Conservation (phyloP, 2,113 vertebrate species). For the Abramis brama region DNA sequence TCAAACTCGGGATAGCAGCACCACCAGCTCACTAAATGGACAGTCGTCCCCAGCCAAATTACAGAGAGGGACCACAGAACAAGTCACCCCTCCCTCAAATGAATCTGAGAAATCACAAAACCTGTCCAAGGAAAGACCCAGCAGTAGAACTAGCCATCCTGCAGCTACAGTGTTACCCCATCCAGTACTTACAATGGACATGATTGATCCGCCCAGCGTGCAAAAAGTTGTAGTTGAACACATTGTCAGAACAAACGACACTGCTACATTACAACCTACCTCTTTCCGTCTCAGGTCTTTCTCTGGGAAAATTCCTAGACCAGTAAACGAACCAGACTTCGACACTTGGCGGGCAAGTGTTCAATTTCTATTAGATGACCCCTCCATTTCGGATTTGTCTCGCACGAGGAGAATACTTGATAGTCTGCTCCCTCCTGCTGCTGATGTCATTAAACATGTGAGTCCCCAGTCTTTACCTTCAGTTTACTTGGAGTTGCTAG, state of each 20-base stretch:
- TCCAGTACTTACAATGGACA: neutral
- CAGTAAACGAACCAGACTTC: constrained; percentile 29
- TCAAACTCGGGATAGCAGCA: neutral
- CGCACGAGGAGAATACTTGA: neutral
- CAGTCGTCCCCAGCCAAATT: neutral
- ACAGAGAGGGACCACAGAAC: neutral
- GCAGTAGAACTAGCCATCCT: neutral
- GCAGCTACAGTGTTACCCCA: neutral
- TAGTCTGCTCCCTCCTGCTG: neutral
- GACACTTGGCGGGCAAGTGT: constrained; percentile 34
- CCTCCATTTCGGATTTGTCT: neutral
- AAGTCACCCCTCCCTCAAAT: neutral
- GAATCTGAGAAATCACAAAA: neutral
- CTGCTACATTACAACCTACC: neutral
- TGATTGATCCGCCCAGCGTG: neutral
- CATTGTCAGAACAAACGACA: neutral
- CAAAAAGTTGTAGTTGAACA: neutral
- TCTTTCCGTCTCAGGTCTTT: constrained; percentile 24
- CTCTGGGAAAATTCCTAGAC: constrained; percentile 39
- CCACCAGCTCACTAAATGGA: neutral
- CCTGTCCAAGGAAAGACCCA: neutral
- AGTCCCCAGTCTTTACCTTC: too few species aligned
- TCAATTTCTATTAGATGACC: constrained; percentile 21
- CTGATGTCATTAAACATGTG: neutral
- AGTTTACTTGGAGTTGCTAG: too few species aligned